Base-by-base conservation (phyloP, 2,797 vertebrate genomes). In the Sebastes melanostomus region DNA sequence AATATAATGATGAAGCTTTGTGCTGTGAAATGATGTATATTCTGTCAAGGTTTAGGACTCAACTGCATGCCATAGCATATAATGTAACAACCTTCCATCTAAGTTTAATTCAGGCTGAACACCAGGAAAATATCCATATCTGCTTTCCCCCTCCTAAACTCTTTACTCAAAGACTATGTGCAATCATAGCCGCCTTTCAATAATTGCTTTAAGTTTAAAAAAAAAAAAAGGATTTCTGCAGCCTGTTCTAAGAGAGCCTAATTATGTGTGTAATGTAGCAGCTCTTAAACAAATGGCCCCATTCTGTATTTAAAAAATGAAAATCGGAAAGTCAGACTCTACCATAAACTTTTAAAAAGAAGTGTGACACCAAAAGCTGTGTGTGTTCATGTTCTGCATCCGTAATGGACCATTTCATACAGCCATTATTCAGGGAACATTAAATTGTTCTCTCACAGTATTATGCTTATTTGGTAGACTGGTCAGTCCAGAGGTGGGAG, bases 191-290 rank as follows among this genome's bases (percentile, higher is more conserved):
- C 4, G 12, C 25, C 22, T 78, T 71, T 78, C 63, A 84, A 74
- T 67, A 52, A 82, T 61, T 68, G 34, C 29, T 76, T 74, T 74
- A 42, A 34, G 42, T 74, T 46, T 30, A 76, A 77, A 69, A 55
- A 34, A 34, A 34, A 55, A 34, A 46, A 46, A 8, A 42, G 3
- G 12, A 66, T 55, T 72, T 72, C 30, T 60, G 54, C 75, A 59
- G 78, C 77, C 55, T 59, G 18, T 65, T 85, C 66, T 78, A 25
- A 70, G 60, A 77, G 32, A 60, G 78, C 22, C 60, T 80, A 83
- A 82, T 78, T 85, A 67, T 83, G 50, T 85, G 75, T 85, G 66
- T 81, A 83, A 88, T 88, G 59, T 67, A 75, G 66, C 79, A 69
- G 82, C 67, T 77, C 56, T 86, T 66, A 81, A 81, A 81, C 29